Evolutionary conservation across 2,113 vertebrate genomes (phyloP), one percentile per base, ranked within the genome.

Genomic region (Trinectes maculatus): DNA sequence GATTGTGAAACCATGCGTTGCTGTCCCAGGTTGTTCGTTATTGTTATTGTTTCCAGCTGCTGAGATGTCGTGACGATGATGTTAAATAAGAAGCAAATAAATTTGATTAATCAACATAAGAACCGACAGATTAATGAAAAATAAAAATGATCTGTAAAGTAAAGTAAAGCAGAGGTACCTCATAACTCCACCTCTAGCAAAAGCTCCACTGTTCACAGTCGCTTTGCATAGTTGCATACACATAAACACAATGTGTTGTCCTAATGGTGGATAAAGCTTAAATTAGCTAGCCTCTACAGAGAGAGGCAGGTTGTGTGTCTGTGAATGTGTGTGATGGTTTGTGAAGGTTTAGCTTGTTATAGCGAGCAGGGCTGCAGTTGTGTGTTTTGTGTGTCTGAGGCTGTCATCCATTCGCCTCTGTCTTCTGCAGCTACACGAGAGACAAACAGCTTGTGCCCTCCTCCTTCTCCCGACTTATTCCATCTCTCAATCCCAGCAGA

Each of bases 351-450:
- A 31, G 65, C 80, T 80, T 55, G 19, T 63, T 61, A 39, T 25
- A 25, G 55, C 39, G 55, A 42, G 26, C 26, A 9, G 12, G 51
- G 66, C 36, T 48, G 47, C 59, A 34, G 51, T 36, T 37, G 15
- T 68, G 25, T 19, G 21, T 25, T 43, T 65, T 44, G 39, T 55
- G 53, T 52, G 37, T 53, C 80, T 71, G 71, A 83, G 69, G 75
- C 80, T 79, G 82, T 77, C 85, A 87, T 74, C 78, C 77, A 63
- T 76, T 77, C 55, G 73, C 77, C 57, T 82, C 59, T 70, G 54
- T 79, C 65, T 72, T 73, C 74, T 78, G 57, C 56, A 82, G 68
- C 48, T 81, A 76, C 81, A 83, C 86, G 83, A 90, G 76, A 88
- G 79, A 42, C 71, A 84, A 82, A 63, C 79, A 63, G 60, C 75